Base-by-base conservation (phyloP, 2,888 invertebrate species). In the Pelosia muscerda region DNA sequence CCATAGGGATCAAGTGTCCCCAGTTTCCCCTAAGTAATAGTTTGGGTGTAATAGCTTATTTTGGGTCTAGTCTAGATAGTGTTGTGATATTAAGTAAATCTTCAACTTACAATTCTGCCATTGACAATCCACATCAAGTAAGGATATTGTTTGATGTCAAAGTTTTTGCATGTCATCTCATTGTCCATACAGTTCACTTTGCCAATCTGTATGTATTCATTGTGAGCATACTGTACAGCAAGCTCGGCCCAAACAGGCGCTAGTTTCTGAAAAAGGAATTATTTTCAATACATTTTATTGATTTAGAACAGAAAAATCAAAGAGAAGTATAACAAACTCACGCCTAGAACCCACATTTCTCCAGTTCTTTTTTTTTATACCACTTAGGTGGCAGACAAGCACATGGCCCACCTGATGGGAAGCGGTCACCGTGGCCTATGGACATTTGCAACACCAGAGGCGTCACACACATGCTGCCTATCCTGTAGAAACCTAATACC, bases 71-170 rank as follows among this genome's bases (percentile, higher is more conserved):
- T 1, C 1, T 11, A 13, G 11, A 1, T 34, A 31, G 9, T 28
- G 28, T 8, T 31, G 31, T 31, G 31, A 9, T 31, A 8, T 31
- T 10, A 31, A 31, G 10, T 8, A 31, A 10, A 31, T 31, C 6
- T 34, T 42, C 9, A n/a, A 49, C 91, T 92, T 87, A 97, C 97
- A 93, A 97, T 97, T 89, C 97, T 96, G 22, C 98, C 98, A 91
- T 98, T 97, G 85, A 97, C 97, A 78, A 98, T 97, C 98, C 98
- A 98, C 57, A 98, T 89, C 8, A 99, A 90, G 2, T 98, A 97
- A 0, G 99, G 99, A 88, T 98, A 98, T 54, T 98, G 98, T 86
- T 97, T 97, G 49, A 99, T 96, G 75, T 97, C 97, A 85, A 97
- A 97, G 78, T 96, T 96, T 71, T 96, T 96, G 88, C 99, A 99